phyloP scores from a whole-genome alignment of 1,140 invertebrate species.

The Zaprionus ghesquierei region DNA sequence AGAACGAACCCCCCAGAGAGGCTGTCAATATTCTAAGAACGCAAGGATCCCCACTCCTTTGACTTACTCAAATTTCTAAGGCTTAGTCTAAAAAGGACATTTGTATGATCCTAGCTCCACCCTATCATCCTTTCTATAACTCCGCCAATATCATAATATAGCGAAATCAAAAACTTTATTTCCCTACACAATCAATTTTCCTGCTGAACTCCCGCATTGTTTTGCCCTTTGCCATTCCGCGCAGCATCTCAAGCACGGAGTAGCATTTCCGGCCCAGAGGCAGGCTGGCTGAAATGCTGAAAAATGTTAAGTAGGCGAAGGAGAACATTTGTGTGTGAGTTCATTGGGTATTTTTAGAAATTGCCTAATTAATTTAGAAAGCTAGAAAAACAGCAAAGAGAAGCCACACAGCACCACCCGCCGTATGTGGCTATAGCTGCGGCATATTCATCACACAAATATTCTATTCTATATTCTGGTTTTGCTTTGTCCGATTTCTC shows the following conservation, averaged over 20 bases:
- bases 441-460: conserved; percentile 57
- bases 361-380: conserved; percentile 81
- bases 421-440: conserved; percentile 45
- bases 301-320: conserved; percentile 58
- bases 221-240: neutral
- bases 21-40: neutral
- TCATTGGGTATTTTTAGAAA: conserved; percentile 77
- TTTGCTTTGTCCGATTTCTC: conserved; percentile 5
- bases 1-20: neutral
- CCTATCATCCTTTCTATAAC: neutral
- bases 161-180: too few relatives aligned
- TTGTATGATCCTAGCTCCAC: too few relatives aligned
- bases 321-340: conserved; percentile 63
- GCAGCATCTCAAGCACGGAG: neutral
- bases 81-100: too few relatives aligned
- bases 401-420: conserved; percentile 23
- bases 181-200: neutral
- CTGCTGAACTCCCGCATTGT: neutral
- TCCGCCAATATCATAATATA: neutral
- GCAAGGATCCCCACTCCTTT: too few relatives aligned
- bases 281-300: too few relatives aligned
- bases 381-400: conserved; percentile 55
- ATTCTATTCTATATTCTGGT: conserved; percentile 42
- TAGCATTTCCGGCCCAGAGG: neutral
- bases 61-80: too few relatives aligned